phyloP scores from a whole-genome alignment of 2,113 vertebrate species.

The Mesocricetus auratus region DNA sequence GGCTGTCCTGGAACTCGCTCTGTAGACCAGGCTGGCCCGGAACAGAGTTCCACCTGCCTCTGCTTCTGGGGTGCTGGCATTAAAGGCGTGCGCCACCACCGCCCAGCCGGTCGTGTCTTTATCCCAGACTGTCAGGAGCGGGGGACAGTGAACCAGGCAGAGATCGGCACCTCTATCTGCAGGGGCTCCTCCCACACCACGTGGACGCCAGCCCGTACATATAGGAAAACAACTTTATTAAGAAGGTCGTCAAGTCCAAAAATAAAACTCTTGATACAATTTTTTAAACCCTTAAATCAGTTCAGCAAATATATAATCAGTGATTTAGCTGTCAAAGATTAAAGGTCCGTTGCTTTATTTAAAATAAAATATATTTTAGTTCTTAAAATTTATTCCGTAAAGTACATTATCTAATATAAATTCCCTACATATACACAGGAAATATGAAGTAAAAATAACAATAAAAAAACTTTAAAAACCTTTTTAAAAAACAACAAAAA shows the following conservation, averaged over 20 bases:
- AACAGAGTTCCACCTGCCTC: neutral
- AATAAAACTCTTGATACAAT: conserved; percentile 99
- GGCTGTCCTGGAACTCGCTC: neutral
- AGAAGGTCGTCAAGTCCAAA: conserved; percentile 97
- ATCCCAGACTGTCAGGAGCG: neutral
- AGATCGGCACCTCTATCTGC: accelerated
- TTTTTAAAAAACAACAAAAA: conserved; percentile 73
- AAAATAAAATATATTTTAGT: conserved; percentile 98
- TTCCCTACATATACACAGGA: conserved; percentile 95
- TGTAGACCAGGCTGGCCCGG: neutral
- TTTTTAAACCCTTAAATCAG: conserved; percentile 96
- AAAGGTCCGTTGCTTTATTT: conserved; percentile 96
- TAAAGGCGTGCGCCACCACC: neutral
- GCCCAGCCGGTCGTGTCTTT: neutral
- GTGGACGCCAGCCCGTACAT: conserved; percentile 61
- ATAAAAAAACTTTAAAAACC: conserved; percentile 52
- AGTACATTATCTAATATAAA: conserved; percentile 98
- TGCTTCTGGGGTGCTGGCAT: neutral
- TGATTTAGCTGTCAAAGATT: conserved; percentile 94
- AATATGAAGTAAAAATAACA: conserved; percentile 91
- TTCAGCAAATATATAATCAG: conserved; percentile 95
- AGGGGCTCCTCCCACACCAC: neutral
- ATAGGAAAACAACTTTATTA: conserved; percentile 96
- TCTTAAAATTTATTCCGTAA: conserved; percentile 91
- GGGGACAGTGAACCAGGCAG: neutral